Conservation (phyloP, 2,888 invertebrate genomes). For the Nephrotoma flavescens region DNA sequence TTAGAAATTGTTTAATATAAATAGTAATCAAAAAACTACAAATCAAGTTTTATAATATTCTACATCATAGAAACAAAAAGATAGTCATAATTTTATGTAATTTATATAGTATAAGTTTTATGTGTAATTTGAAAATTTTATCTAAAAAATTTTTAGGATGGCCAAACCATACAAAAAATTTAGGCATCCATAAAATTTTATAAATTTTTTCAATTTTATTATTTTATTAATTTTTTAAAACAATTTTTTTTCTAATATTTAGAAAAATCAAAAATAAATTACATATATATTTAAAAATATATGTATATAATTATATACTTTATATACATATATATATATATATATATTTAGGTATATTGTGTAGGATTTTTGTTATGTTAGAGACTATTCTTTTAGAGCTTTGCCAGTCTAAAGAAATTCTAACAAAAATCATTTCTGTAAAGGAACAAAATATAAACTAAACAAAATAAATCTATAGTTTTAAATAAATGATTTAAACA, state of each 20-base stretch:
- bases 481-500: not conserved
- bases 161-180: not conserved
- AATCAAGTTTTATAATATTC: not conserved
- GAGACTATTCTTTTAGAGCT: not conserved
- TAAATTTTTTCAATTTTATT: not conserved
- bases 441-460: not conserved
- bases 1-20: not conserved
- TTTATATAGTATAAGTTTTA: slow-evolving; percentile 4
- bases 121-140: not conserved
- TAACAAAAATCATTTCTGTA: not conserved
- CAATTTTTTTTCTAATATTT: slow-evolving; percentile 2
- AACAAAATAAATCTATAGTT: not conserved
- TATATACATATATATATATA: not conserved
- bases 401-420: not conserved
- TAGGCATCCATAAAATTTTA: not conserved
- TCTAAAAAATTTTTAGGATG: not conserved
- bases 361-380: not conserved
- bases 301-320: not conserved
- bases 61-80: slow-evolving; percentile 1
- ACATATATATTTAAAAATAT: not conserved
- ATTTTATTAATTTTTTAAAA: not conserved
- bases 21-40: not conserved
- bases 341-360: not conserved
- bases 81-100: slow-evolving; percentile 3
- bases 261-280: not conserved